phyloP scores from a whole-genome alignment of 2,113 vertebrate genomes.

The Neopipo cinnamomea region DNA sequence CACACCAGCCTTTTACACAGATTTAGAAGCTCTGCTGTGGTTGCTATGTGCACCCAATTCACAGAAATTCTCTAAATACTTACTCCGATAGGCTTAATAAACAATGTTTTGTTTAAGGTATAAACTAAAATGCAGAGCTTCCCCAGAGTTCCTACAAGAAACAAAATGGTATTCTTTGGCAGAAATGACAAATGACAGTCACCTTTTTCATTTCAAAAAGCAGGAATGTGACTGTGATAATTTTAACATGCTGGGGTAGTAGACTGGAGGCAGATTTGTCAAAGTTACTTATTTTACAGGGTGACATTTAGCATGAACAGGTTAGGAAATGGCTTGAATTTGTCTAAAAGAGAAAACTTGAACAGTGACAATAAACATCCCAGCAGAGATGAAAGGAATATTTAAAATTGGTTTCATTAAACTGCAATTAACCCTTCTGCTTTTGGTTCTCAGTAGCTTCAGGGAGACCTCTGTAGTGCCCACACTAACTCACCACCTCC shows the following conservation, averaged over 20 bases:
- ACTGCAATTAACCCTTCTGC: conserved; percentile 71
- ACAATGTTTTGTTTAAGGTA: background rate
- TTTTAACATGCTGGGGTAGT: conserved; percentile 18
- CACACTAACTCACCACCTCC: background rate
- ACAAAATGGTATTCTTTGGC: background rate
- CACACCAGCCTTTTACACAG: background rate
- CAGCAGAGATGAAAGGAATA: conserved; percentile 56
- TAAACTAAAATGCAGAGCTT: background rate
- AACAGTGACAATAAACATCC: conserved; percentile 74
- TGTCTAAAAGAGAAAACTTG: conserved; percentile 56
- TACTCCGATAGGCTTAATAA: background rate
- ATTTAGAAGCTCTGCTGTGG: background rate
- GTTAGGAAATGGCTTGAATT: conserved; percentile 56
- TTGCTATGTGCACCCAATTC: background rate
- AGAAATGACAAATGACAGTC: conserved; percentile 44
- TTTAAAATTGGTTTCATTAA: conserved; percentile 74
- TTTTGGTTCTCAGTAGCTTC: conserved; percentile 44
- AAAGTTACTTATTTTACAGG: conserved; percentile 7
- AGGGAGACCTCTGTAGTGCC: conserved; percentile 35
- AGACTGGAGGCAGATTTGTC: background rate
- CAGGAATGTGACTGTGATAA: conserved; percentile 12
- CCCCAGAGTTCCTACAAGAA: background rate
- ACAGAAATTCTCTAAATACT: background rate
- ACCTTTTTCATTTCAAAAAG: conserved; percentile 10
- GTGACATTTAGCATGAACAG: conserved; percentile 73